Conservation (phyloP, 2,797 vertebrate genomes). For the Spheniscus humboldti region DNA sequence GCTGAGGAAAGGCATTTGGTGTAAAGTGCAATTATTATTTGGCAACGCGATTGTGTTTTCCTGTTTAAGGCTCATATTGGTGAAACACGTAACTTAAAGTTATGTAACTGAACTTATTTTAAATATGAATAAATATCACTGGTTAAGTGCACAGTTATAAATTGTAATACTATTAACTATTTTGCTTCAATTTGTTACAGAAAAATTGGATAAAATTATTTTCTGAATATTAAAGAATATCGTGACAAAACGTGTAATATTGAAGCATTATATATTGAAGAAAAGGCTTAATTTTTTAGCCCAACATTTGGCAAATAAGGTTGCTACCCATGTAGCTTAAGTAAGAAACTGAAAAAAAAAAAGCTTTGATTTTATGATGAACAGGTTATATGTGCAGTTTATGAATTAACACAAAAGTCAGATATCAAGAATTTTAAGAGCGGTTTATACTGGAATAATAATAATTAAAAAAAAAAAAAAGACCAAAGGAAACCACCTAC, state of each 20-base stretch:
- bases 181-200: neutral
- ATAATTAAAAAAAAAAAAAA: neutral
- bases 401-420: neutral
- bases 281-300: neutral
- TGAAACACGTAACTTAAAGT: neutral
- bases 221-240: neutral
- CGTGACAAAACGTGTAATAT: neutral
- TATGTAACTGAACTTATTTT: too few relatives aligned
- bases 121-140: neutral
- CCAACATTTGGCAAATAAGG: neutral
- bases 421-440: neutral
- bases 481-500: neutral
- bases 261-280: neutral
- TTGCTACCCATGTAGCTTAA: neutral
- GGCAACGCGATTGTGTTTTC: neutral
- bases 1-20: neutral
- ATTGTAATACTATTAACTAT: neutral
- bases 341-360: neutral
- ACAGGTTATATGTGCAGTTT: neutral
- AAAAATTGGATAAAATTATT: neutral
- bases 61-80: neutral
- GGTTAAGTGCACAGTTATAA: neutral
- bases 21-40: neutral
- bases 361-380: neutral
- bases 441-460: neutral